These are phyloP conservation scores for Pleuronectes platessa DNA, from an alignment of 2,113 vertebrate genomes.

Conservation along the genomic window DNA sequence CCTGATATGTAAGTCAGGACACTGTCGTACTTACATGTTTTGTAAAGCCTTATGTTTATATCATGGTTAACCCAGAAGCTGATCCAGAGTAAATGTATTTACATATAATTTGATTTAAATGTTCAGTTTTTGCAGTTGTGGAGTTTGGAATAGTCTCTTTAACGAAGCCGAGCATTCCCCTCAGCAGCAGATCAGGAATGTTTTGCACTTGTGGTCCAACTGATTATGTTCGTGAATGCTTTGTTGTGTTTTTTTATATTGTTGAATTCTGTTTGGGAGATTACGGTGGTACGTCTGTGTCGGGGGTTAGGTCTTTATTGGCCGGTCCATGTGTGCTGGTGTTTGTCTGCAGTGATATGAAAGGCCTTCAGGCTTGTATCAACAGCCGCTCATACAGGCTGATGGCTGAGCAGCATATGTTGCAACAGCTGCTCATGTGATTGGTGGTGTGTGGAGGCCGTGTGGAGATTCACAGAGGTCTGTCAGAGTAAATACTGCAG, in stretches of 20 bases:
- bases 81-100: not conserved
- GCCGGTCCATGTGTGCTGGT: slow-evolving; percentile 65
- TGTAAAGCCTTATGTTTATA: no score
- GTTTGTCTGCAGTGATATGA: slow-evolving; percentile 77
- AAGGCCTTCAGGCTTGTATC: slow-evolving; percentile 78
- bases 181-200: not conserved
- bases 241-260: slow-evolving; percentile 31
- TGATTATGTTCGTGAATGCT: slow-evolving; percentile 62
- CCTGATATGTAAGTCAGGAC: no score
- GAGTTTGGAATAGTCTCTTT: not conserved
- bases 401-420: slow-evolving; percentile 77
- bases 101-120: not conserved
- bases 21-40: no score
- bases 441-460: slow-evolving; percentile 71
- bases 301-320: slow-evolving; percentile 76
- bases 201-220: slow-evolving; percentile 52
- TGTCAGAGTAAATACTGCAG: slow-evolving; percentile 36
- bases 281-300: slow-evolving; percentile 77
- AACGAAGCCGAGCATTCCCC: not conserved
- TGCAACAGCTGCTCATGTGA: slow-evolving; percentile 80
- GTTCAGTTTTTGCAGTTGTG: not conserved
- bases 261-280: slow-evolving; percentile 63
- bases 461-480: slow-evolving; percentile 70
- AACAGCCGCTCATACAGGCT: slow-evolving; percentile 75
- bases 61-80: not conserved